Conservation (phyloP, 1,140 invertebrate species). For the Spodoptera frugiperda region DNA sequence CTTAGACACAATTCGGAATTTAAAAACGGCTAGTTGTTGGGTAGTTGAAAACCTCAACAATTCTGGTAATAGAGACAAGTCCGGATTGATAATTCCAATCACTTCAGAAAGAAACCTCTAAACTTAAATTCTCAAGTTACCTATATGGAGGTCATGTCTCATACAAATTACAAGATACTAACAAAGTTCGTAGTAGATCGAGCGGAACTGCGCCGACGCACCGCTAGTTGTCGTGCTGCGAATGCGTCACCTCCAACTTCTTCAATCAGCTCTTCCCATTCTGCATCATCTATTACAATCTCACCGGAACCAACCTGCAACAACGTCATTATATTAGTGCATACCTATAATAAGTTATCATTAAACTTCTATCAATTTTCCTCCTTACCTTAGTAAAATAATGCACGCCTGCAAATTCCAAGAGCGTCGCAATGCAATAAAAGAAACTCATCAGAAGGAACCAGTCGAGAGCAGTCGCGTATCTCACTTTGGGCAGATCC, state of each 20-base stretch:
- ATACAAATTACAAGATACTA: too few species aligned
- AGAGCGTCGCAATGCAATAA: slow-evolving; percentile 96
- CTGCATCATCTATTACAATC: slow-evolving; percentile 92
- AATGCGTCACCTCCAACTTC: slow-evolving; percentile 85
- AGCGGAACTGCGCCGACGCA: slow-evolving; percentile 77
- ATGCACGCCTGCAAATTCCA: slow-evolving; percentile 97
- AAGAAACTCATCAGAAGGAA: slow-evolving; percentile 97
- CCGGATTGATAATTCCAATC: too few species aligned
- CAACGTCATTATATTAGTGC: neutral
- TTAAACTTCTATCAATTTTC: neutral
- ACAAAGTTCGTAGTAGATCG: slow-evolving; percentile 74
- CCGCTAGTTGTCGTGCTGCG: slow-evolving; percentile 81
- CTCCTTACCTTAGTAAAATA: slow-evolving; percentile 94
- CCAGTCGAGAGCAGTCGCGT: slow-evolving; percentile 96
- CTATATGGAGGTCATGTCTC: too few species aligned
- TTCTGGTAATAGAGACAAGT: too few species aligned
- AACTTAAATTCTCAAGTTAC: too few species aligned
- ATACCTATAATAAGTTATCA: neutral
- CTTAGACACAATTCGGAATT: too few species aligned
- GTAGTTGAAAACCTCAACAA: too few species aligned
- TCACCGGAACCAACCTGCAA: slow-evolving; percentile 92
- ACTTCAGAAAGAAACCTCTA: too few species aligned
- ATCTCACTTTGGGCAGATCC: slow-evolving; percentile 96
- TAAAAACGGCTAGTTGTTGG: too few species aligned
- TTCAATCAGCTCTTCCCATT: slow-evolving; percentile 90